Percentiles rank a stretch among this genome's conserved stretches.
phyloP scores from a whole-genome alignment of 2,797 vertebrate species.

The Eidolon dupreanum region DNA sequence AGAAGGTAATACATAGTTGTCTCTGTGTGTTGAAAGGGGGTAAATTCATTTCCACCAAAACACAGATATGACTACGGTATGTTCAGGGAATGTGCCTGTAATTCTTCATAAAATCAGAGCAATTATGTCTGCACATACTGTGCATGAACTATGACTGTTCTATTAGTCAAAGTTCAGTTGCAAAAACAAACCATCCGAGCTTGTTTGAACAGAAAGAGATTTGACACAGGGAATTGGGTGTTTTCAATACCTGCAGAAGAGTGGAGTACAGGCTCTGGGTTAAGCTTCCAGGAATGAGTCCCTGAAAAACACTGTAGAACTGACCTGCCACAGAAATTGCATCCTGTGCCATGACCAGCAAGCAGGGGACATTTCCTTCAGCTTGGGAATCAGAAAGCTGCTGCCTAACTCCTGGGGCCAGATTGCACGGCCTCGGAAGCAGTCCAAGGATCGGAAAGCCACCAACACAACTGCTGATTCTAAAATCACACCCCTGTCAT shows the following conservation, averaged over 20 bases:
- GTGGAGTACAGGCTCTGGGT: not conserved
- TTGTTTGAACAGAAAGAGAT: not conserved
- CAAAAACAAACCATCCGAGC: not conserved
- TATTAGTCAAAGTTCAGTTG: not conserved
- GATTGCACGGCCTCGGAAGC: not conserved
- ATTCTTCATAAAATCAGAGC: constrained; percentile 2
- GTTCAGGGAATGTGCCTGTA: not conserved
- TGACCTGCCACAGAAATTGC: not conserved
- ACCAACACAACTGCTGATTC: not conserved
- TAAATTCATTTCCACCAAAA: not conserved
- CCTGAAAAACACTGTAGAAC: not conserved
- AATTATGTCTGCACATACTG: not conserved
- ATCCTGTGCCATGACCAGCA: not conserved
- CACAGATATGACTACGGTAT: not conserved
- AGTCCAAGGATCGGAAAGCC: not conserved
- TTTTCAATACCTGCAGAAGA: not conserved
- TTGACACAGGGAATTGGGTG: not conserved
- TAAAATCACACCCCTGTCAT: not conserved
- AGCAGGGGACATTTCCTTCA: not conserved
- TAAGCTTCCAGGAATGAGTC: not conserved
- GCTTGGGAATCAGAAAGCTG: not conserved
- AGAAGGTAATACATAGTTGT: not conserved
- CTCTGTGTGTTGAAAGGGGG: not conserved
- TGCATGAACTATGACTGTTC: not conserved
- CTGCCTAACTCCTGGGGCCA: not conserved